Conservation (phyloP, 2,888 invertebrate genomes). For the Andrena fulva region DNA sequence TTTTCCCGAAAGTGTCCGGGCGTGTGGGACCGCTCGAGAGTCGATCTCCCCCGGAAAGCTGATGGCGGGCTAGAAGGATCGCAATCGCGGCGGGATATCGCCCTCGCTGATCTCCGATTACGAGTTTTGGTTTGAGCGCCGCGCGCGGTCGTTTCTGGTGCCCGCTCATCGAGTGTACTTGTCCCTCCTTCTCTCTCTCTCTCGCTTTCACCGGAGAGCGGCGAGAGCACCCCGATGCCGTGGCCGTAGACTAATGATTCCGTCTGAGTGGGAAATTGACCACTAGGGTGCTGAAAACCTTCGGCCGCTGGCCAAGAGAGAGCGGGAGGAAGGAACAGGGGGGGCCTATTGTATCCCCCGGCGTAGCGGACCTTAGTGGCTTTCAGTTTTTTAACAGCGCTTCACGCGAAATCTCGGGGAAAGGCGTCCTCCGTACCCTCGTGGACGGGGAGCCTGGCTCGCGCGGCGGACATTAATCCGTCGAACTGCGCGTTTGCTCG, state of each 20-base stretch:
- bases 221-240: constrained; percentile 64
- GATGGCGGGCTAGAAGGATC: constrained; percentile 19
- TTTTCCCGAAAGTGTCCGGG: too few species aligned
- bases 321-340: constrained; percentile 17
- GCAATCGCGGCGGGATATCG: constrained; percentile 42
- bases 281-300: constrained; percentile 80
- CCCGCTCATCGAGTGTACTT: constrained; percentile 75
- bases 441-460: background rate
- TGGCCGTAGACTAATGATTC: constrained; percentile 81
- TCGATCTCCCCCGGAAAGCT: background rate
- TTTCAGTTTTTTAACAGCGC: constrained; percentile 68
- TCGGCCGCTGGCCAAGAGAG: constrained; percentile 67
- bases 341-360: constrained; percentile 61
- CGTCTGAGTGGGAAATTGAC: constrained; percentile 84
- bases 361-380: constrained; percentile 53
- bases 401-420: constrained; percentile 52
- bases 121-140: constrained; percentile 73
- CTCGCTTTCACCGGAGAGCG: constrained; percentile 44
- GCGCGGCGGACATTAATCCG: background rate
- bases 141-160: constrained; percentile 54
- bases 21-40: too few species aligned
- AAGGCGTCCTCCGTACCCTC: constrained; percentile 42
- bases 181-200: constrained; percentile 19
- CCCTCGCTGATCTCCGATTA: constrained; percentile 66
- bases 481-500: constrained; percentile 7